Percentiles rank a stretch among this genome's conserved stretches.
Conservation (phyloP, 2,888 invertebrate species). For the Microdon myrmicae region DNA sequence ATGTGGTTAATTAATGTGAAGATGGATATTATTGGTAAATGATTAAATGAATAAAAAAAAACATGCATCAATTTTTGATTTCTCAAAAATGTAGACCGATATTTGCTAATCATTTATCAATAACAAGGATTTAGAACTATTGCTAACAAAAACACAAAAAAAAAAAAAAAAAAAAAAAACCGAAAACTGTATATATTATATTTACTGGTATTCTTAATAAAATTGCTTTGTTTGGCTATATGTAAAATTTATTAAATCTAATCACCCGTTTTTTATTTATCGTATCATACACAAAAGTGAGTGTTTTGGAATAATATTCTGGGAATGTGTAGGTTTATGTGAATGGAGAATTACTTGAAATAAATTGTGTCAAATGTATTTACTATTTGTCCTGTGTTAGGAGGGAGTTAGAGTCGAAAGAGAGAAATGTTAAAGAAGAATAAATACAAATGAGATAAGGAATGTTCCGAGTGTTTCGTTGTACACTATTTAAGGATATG, state of each 20-base stretch:
- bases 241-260: slow-evolving; percentile 4
- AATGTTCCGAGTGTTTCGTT: slow-evolving; percentile 35
- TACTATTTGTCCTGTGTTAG: too few relatives aligned
- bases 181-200: too few relatives aligned
- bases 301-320: slow-evolving; percentile 4
- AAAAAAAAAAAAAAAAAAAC: too few relatives aligned
- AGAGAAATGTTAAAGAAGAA: slow-evolving; percentile 22
- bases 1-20: slow-evolving; percentile 5
- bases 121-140: slow-evolving; percentile 36
- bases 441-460: slow-evolving; percentile 39
- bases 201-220: too few relatives aligned
- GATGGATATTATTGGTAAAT: slow-evolving; percentile 4
- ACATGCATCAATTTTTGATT: too few relatives aligned
- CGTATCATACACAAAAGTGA: slow-evolving; percentile 12
- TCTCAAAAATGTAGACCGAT: too few relatives aligned
- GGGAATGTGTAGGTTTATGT: slow-evolving; percentile 10
- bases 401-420: too few relatives aligned
- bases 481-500: slow-evolving; percentile 33
- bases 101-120: slow-evolving; percentile 28
- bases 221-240: slow-evolving; percentile 14
- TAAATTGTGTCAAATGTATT: too few relatives aligned
- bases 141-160: too few relatives aligned
- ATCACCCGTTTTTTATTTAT: slow-evolving; percentile 17
- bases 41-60: too few relatives aligned
- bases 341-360: slow-evolving; percentile 1